Percentiles rank a stretch among this genome's conserved stretches.
Evolutionary conservation across 2,113 vertebrate species (phyloP).

Genomic region (Sebastes fasciatus): DNA sequence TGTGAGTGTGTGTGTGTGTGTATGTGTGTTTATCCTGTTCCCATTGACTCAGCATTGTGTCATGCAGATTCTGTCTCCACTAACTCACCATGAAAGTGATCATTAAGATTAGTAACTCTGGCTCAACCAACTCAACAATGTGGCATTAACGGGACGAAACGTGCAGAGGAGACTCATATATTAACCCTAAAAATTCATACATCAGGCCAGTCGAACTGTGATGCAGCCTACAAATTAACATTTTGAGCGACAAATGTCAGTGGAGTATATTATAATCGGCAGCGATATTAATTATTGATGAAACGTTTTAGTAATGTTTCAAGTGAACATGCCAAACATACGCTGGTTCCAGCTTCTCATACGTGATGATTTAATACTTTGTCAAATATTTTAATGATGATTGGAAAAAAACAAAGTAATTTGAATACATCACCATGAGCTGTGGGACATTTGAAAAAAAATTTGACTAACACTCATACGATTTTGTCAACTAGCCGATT

Average conservation of each 20-base stretch:
- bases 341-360: background rate
- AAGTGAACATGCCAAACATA: background rate
- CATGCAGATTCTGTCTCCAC: background rate
- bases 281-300: background rate
- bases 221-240: background rate
- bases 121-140: background rate
- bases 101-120: background rate
- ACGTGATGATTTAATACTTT: background rate
- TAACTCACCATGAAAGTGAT: background rate
- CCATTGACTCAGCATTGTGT: constrained; percentile 44
- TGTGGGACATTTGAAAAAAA: background rate
- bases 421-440: no score
- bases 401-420: background rate
- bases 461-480: background rate
- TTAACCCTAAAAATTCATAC: background rate
- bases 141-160: background rate
- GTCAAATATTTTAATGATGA: background rate
- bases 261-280: no score
- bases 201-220: background rate
- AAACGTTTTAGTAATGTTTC: background rate
- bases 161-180: background rate
- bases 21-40: background rate
- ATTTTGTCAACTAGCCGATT: no score
- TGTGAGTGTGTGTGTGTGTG: constrained; percentile 7
- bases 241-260: background rate